These are phyloP conservation scores for Sarotherodon lohbergeri DNA, from an alignment of 2,113 vertebrate genomes.

Conservation along the genomic window DNA sequence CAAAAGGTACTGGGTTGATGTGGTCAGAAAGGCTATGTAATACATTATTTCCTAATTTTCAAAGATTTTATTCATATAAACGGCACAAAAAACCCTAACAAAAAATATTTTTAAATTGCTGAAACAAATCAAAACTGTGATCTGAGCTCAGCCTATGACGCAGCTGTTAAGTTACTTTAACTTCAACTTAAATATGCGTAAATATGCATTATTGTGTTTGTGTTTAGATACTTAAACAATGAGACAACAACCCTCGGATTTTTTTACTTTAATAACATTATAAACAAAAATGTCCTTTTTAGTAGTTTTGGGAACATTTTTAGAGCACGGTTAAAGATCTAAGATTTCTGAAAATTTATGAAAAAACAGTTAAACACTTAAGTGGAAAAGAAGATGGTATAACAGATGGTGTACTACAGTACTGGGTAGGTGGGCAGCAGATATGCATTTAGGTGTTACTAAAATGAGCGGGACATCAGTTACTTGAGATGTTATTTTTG, in stretches of 20 bases:
- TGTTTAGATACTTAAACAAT: neutral
- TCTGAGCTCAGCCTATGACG: neutral
- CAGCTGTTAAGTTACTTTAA: neutral
- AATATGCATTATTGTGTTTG: neutral
- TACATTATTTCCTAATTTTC: neutral
- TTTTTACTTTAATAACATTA: neutral
- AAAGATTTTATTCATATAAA: neutral
- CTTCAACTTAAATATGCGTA: neutral
- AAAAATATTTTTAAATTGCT: neutral
- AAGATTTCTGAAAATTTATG: neutral
- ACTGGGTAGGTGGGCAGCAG: neutral
- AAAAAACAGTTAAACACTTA: neutral
- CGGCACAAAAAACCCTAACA: neutral
- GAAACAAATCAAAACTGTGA: neutral
- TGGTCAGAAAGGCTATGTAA: neutral
- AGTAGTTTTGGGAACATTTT: neutral
- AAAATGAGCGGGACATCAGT: neutral
- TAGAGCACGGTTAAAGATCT: neutral
- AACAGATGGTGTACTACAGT: neutral
- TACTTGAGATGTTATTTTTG: neutral
- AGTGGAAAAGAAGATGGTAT: neutral
- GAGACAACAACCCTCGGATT: fast-evolving
- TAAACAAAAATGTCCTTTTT: neutral
- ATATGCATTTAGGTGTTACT: neutral
- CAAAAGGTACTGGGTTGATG: neutral